Conservation (phyloP, 2,113 vertebrate genomes). For the Nibea coibor region DNA sequence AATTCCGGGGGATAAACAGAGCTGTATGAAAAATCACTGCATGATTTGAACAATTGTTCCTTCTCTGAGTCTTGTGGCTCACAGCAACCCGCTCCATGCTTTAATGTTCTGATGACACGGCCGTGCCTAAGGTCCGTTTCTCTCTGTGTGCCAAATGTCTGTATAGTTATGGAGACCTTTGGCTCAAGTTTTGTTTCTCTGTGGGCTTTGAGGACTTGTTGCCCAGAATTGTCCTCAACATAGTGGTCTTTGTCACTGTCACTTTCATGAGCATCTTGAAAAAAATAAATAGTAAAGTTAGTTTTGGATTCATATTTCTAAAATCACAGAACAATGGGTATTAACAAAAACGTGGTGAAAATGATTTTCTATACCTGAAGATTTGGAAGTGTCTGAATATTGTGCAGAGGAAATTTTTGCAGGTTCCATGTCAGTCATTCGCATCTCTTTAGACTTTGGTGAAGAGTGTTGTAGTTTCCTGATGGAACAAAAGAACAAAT, state of each 20-base stretch:
- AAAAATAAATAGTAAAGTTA: not conserved
- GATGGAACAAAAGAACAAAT: conserved; percentile 4
- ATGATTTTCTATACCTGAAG: conserved; percentile 50
- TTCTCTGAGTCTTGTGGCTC: conserved; percentile 79
- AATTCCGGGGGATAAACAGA: conserved; percentile 82
- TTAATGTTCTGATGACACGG: conserved; percentile 72
- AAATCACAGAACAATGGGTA: not conserved
- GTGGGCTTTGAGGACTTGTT: conserved; percentile 78
- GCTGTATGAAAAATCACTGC: conserved; percentile 77
- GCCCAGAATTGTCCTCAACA: conserved; percentile 78
- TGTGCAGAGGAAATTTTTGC: conserved; percentile 65
- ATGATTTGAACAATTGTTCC: conserved; percentile 79
- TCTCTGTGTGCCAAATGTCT: conserved; percentile 71
- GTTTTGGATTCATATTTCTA: not conserved
- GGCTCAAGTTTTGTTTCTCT: conserved; percentile 71
- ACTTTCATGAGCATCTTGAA: conserved; percentile 81
- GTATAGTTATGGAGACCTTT: conserved; percentile 66
- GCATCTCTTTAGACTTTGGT: conserved; percentile 85
- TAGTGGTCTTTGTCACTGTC: conserved; percentile 87
- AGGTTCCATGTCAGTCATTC: conserved; percentile 82
- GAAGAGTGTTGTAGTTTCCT: conserved; percentile 89
- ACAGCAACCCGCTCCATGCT: conserved; percentile 72
- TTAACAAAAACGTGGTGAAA: not conserved
- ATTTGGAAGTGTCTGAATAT: conserved; percentile 44
- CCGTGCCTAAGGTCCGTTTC: conserved; percentile 81